Evolutionary conservation across 2,113 vertebrate genomes (phyloP), one percentile per base, ranked within the genome.

Genomic region (Passer montanus): DNA sequence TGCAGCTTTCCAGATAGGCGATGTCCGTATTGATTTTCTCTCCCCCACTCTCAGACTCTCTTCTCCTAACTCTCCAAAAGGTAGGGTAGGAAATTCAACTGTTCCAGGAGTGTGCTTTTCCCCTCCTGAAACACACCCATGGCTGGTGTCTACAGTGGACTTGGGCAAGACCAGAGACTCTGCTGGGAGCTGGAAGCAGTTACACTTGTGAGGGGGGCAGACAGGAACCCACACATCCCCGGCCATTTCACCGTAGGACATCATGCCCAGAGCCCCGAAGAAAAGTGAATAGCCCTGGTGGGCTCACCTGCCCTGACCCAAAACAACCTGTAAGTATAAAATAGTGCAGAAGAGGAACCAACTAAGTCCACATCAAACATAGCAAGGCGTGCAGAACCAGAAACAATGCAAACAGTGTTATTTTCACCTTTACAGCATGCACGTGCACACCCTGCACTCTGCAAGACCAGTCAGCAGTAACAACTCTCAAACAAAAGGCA

Each of bases 361-460:
- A 6, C 8, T 64, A 21, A 47, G 21, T 6, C 33, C 33, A 15
- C 1, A 0, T 15, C 33, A 76, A 88, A 74, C n/a, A 69, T 0
- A 44, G 19, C 22, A 59, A 59, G 15, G 22, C 30, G 31, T 15
- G 10, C 1, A 8, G 66, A 75, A 58, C 4, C 27, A 84, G 26
- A 87, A 90, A 62, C 8, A 33, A 27, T 1, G 39, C 13, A 44
- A 74, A 30, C 30, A 18, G 58, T 39, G 35, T 50, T 43, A 23
- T 84, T 68, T 52, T 80, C 44, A 31, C 43, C 50, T 81, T 53
- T 15, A 49, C 5, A 63, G 13, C 10, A 5, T 21, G 21, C 19
- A 89, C 9, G 7, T 7, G 9, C 35, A 58, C 12, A 50, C 31
- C n/a, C 28, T 27, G 22, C 12, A 10, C 18, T 69, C 68, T 35